Percentiles rank a stretch among this genome's conserved stretches.
Evolutionary conservation across 2,888 invertebrate genomes (phyloP).

Genomic region (Caenorhabditis doughertyi): DNA sequence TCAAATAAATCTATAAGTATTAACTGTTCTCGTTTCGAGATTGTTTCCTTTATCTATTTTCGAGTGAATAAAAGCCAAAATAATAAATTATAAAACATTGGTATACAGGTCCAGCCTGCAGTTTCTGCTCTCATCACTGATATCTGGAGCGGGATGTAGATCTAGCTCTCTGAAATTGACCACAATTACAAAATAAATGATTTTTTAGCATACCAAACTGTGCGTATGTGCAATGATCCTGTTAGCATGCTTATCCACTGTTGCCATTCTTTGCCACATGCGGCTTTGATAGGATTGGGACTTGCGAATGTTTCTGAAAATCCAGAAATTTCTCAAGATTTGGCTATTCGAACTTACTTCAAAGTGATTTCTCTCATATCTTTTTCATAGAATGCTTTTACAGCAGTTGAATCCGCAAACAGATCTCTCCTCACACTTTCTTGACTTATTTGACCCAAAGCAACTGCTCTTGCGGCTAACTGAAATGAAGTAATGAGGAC

Average conservation of each 20-base stretch:
- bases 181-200: not conserved
- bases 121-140: not conserved
- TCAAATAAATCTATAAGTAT: no score
- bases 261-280: conserved; percentile 37
- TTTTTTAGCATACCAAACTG: conserved; percentile 43
- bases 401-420: conserved; percentile 50
- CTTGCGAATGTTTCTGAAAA: conserved; percentile 50
- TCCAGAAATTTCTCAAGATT: not conserved
- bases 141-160: conserved; percentile 47
- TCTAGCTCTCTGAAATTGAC: conserved; percentile 56
- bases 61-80: not conserved
- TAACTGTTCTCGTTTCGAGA: no score
- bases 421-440: conserved; percentile 56
- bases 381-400: conserved; percentile 47
- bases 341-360: conserved; percentile 15
- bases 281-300: conserved; percentile 24
- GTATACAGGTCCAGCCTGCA: no score
- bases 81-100: not conserved
- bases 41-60: no score
- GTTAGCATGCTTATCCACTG: conserved; percentile 45
- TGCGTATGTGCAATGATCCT: conserved; percentile 57
- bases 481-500: conserved; percentile 1
- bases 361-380: conserved; percentile 59
- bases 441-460: conserved; percentile 35
- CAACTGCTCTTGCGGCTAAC: conserved; percentile 59